A percentile compares a stretch with the other conserved stretches of the same genome.
Conservation (phyloP, 2,888 invertebrate species). For the Chrysolina oricalcia region DNA sequence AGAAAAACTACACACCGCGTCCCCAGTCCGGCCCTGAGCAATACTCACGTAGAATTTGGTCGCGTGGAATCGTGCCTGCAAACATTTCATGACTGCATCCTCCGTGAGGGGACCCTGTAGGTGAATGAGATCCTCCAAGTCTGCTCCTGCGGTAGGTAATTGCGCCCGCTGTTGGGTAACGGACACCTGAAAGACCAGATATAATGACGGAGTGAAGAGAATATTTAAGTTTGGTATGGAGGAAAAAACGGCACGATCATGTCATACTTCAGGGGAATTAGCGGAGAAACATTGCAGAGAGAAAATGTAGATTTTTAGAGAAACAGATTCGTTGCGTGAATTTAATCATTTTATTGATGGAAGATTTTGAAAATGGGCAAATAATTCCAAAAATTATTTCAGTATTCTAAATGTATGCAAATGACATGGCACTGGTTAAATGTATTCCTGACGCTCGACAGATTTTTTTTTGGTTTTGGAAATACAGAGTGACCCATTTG, state of each 20-base stretch:
- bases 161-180: slow-evolving; percentile 57
- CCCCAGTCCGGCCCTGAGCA: slow-evolving; percentile 3
- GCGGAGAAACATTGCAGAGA: not conserved
- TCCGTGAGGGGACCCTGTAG: slow-evolving; percentile 94
- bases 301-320: no score
- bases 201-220: slow-evolving; percentile 18
- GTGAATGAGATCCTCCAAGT: slow-evolving; percentile 93
- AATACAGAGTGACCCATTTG: no score
- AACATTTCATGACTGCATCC: slow-evolving; percentile 92
- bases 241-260: slow-evolving; percentile 5
- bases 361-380: no score
- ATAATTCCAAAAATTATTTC: no score
- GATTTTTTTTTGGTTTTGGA: no score
- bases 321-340: no score
- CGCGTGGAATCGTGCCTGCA: slow-evolving; percentile 91
- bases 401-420: no score
- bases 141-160: slow-evolving; percentile 67
- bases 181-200: slow-evolving; percentile 40
- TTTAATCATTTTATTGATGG: no score
- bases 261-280: not conserved
- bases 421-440: no score
- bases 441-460: no score
- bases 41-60: slow-evolving; percentile 90
- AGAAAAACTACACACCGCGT: no score
- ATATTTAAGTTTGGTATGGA: slow-evolving; percentile 2